Conservation (phyloP, 2,888 invertebrate species). For the Hyalella azteca region DNA sequence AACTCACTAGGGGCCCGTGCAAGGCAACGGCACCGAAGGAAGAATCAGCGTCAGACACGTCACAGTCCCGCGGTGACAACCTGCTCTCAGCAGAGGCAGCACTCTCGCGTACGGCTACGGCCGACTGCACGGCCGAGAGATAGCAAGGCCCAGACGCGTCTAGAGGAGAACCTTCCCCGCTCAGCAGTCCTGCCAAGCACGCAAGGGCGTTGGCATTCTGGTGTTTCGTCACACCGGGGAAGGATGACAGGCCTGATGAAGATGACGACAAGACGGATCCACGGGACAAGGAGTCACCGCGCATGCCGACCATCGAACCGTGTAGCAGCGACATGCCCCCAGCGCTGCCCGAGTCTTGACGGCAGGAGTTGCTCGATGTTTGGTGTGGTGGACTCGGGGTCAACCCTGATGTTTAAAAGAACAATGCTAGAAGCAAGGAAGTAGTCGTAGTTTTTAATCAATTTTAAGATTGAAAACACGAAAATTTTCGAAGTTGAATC, state of each 20-base stretch:
- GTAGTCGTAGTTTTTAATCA: no score
- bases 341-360: constrained; percentile 64
- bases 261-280: constrained; percentile 74
- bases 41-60: background rate
- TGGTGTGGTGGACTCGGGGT: background rate
- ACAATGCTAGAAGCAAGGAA: no score
- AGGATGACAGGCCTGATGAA: constrained; percentile 76
- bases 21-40: background rate
- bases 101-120: constrained; percentile 9
- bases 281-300: constrained; percentile 70
- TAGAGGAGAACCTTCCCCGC: constrained; percentile 43
- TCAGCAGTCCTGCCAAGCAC: constrained; percentile 79
- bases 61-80: constrained; percentile 1
- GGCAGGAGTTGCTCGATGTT: background rate
- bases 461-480: no score
- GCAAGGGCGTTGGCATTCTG: constrained; percentile 76
- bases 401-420: background rate
- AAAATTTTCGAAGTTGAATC: no score
- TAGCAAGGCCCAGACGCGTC: constrained; percentile 59
- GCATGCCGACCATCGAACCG: constrained; percentile 64
- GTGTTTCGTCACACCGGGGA: constrained; percentile 71
- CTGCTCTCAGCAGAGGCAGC: constrained; percentile 26
- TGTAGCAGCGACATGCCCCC: constrained; percentile 59
- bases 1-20: constrained; percentile 24
- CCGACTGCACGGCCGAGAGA: constrained; percentile 60